Evolutionary conservation across 2,888 invertebrate species (phyloP), one percentile per base, ranked within the genome.

Genomic region (Tachina lurida): DNA sequence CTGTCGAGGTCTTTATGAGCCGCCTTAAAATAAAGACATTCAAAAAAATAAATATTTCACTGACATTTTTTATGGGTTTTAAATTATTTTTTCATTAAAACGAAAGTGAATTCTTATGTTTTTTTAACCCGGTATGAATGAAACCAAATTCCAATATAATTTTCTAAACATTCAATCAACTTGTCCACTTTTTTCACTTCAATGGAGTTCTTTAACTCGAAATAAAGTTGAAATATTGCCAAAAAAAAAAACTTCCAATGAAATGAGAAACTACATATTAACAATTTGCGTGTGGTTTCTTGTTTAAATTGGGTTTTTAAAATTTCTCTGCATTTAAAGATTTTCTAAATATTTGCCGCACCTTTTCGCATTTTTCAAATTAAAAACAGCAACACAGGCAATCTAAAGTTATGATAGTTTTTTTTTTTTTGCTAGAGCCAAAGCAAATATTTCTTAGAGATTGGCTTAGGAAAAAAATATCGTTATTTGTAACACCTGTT

Each of bases 401-500:
- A 70, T 19, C 10, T 17, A 5, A 62, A 62, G 49, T 17, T 54
- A 43, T 71, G 5, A 17, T 17, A 17, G 1, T 49, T 49, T 49
- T 62, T 9, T 62, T 9, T n/a, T 43, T 62, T 9, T 68, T 31
- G 49, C 17, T 54, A n/a, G 52, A 7, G 17, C 12, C 47, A 31
- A 49, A 67, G 7, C 62, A 12, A 62, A 41, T 67, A 31, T 15
- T 49, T 39, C 17, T 49, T 2, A 52, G 62, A 78, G 22, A 78
- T 41, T 12, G 3, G 43, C 52, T 17, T 43, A 12, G 15, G 31
- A 56, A 1, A 19, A 74, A 60, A 74, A 67, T 43, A 75, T 49
- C 19, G 65, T 68, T 63, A 58, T 70, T 71, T 84, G 49, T 31
- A 80, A 70, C 74, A 75, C 79, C 75, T 79, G 84, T 71, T 84